phyloP scores from a whole-genome alignment of 2,797 vertebrate genomes.

The Apogon hyalosoma region DNA sequence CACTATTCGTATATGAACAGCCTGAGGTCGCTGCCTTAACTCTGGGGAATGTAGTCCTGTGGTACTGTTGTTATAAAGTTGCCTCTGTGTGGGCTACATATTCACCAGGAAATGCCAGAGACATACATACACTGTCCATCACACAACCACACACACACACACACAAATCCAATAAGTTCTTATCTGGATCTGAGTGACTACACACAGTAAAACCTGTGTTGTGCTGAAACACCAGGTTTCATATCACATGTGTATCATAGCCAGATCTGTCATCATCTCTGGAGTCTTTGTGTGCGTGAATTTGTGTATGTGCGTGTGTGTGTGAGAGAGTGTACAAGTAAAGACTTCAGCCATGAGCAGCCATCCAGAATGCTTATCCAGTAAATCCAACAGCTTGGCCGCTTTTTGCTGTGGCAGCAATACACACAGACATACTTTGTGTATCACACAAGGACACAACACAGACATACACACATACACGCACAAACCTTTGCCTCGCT shows the following conservation, averaged over 20 bases:
- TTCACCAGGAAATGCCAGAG: conserved; percentile 2
- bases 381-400: conserved; percentile 75
- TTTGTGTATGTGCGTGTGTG: conserved; percentile 2
- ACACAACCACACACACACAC: conserved; percentile 21
- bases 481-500: conserved; percentile 6
- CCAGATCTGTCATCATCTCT: conserved; percentile 58
- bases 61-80: too few species aligned
- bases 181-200: conserved; percentile 57
- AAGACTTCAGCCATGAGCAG: conserved; percentile 62
- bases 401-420: conserved; percentile 69
- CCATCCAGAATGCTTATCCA: conserved; percentile 77
- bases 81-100: conserved; percentile 12
- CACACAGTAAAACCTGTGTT: conserved; percentile 62
- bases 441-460: conserved; percentile 3
- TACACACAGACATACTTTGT: conserved; percentile 42
- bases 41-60: too few species aligned
- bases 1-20: too few species aligned
- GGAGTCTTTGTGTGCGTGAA: conserved; percentile 6
- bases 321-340: conserved; percentile 1
- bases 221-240: conserved; percentile 66
- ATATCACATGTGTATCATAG: conserved; percentile 62
- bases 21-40: too few species aligned
- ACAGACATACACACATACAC: conserved; percentile 6
- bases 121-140: not conserved
- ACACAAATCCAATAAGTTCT: conserved; percentile 56